Evolutionary conservation across 2,797 vertebrate genomes (phyloP).

Genomic region (Pipistrellus kuhlii): DNA sequence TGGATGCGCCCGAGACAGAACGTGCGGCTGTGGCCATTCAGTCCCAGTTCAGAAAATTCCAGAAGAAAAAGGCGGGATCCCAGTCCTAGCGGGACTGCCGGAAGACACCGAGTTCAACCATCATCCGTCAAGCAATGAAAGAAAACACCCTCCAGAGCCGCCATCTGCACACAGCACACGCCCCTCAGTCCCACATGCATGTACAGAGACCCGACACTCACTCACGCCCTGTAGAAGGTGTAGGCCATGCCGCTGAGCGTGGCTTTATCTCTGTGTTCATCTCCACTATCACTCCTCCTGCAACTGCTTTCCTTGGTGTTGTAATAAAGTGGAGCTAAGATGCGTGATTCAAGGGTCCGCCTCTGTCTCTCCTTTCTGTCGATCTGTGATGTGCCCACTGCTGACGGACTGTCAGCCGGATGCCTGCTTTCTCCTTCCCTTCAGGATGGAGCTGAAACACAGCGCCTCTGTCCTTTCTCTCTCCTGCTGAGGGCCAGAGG

Average conservation of each 20-base stretch:
- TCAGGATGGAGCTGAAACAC: conserved; percentile 54
- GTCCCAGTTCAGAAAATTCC: conserved; percentile 99
- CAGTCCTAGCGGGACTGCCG: conserved; percentile 91
- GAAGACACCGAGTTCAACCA: conserved; percentile 77
- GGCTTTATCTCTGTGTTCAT: conserved; percentile 79
- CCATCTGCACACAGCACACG: background rate
- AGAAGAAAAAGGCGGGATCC: conserved; percentile 97
- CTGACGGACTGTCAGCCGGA: conserved; percentile 61
- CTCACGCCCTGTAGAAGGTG: conserved; percentile 82
- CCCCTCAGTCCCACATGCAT: conserved; percentile 84
- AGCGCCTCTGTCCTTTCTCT: background rate
- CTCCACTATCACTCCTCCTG: conserved; percentile 77
- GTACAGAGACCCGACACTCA: conserved; percentile 86
- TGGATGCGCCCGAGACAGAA: conserved; percentile 97
- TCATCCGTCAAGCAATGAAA: conserved; percentile 82
- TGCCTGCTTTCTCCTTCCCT: conserved; percentile 60
- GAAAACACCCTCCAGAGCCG: conserved; percentile 53
- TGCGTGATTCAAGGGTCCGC: conserved; percentile 81
- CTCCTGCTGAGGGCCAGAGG: conserved; percentile 63
- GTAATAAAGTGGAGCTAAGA: conserved; percentile 89
- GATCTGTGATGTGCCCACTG: conserved; percentile 16
- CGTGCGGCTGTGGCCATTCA: conserved; percentile 98
- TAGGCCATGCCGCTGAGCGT: conserved; percentile 74
- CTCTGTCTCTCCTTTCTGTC: conserved; percentile 77
- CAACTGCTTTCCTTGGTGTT: conserved; percentile 86